Evolutionary conservation across 2,797 vertebrate species (phyloP), one percentile per base, ranked within the genome.

Genomic region (Sebastes trivittatus): DNA sequence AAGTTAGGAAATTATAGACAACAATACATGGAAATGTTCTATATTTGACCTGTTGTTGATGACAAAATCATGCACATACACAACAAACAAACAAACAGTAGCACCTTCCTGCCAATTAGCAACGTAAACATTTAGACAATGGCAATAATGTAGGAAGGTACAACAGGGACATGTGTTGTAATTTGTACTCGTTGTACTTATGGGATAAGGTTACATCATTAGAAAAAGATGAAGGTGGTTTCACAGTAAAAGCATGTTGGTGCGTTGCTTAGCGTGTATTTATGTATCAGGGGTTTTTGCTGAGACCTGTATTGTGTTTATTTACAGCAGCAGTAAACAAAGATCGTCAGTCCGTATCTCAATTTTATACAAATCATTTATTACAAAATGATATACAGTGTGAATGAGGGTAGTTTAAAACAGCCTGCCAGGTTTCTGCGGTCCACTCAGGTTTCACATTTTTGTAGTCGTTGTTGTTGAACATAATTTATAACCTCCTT

Each of bases 281-380:
- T 74, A 2, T 32, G 3, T 54, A 23, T 63, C 13, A 7, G 13
- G 18, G 6, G 0, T 69, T 60, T 65, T 49, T n/a, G 5, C 32
- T 52, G n/a, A 16, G 27, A 34, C 22, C n/a, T 36, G 49, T 11
- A 4, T 46, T n/a, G 20, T 72, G 27, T 72, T n/a, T 86, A 72
- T 87, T 92, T 82, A 85, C 67, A 77, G 63, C 72, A 70, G 36
- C 49, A 18, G 5, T 82, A 84, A 5, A 78, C 78, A 88, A 58
- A 83, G 10, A 68, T 27, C 29, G 16, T n/a, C 52, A 60, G 23
- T 29, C 23, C 3, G 16, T n/a, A 46, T 36, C n/a, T 22, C 23
- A n/a, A 5, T 46, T 5, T 32, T 49, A 58, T 22, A 75, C 46
- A 81, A 75, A 68, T 71, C 22, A 60, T 64, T 54, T 1, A 42